Percentiles rank a stretch among this genome's conserved stretches.
Evolutionary conservation across 2,113 vertebrate genomes (phyloP).

Genomic region (Dermatemys mawii): DNA sequence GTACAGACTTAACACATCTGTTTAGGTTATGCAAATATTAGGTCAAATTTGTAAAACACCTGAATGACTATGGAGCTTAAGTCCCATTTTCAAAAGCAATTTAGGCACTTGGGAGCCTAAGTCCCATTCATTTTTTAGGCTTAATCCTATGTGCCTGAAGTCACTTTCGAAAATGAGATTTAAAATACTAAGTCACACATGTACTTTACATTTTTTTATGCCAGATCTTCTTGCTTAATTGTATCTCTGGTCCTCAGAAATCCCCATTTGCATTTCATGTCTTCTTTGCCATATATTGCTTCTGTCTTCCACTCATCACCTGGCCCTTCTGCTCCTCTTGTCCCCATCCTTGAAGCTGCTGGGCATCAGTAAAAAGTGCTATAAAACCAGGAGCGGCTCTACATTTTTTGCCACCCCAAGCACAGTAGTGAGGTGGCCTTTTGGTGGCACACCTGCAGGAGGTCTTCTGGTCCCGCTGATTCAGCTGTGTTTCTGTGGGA

Average conservation of each 20-base stretch:
- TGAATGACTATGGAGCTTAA: not conserved
- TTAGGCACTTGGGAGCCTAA: not conserved
- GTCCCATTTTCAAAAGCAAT: accelerated
- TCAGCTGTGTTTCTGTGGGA: too few species aligned
- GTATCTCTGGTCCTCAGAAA: not conserved
- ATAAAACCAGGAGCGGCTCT: too few species aligned
- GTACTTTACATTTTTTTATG: not conserved
- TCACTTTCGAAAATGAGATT: too few species aligned
- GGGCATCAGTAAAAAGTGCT: not conserved
- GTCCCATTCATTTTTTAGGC: not conserved
- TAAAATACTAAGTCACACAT: not conserved
- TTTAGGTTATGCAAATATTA: not conserved
- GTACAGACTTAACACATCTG: not conserved
- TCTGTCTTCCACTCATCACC: accelerated
- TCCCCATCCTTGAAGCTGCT: not conserved
- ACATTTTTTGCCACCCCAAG: too few species aligned
- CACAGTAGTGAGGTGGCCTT: too few species aligned
- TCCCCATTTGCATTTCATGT: accelerated
- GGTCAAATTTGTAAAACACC: accelerated
- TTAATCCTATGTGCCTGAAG: not conserved
- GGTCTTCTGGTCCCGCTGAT: too few species aligned
- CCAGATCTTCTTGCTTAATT: accelerated
- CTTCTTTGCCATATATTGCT: accelerated
- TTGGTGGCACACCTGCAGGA: too few species aligned
- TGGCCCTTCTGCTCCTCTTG: not conserved